These are phyloP conservation scores for Drosophila suboccidentalis DNA, from an alignment of 2,888 invertebrate species.

Conservation along the genomic window DNA sequence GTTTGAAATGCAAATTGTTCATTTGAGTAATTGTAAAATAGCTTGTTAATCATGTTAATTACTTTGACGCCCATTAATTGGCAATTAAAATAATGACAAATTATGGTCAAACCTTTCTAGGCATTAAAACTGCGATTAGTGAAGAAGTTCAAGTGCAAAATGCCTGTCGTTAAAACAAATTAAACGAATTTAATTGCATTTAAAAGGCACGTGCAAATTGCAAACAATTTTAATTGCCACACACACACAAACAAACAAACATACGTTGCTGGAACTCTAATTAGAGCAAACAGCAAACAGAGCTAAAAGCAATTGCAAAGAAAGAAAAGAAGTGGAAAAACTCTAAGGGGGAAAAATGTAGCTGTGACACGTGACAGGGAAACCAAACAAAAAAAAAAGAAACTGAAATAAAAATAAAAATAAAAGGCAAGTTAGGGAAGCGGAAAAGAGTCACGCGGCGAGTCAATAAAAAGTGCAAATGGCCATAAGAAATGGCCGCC, in stretches of 20 bases:
- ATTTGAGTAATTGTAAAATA: not conserved
- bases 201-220: slow-evolving; percentile 75
- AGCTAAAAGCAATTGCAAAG: slow-evolving; percentile 15
- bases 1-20: not conserved
- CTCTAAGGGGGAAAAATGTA: slow-evolving; percentile 10
- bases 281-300: slow-evolving; percentile 54
- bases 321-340: slow-evolving; percentile 2
- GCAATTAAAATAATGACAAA: slow-evolving; percentile 16
- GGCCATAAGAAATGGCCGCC: slow-evolving; percentile 76
- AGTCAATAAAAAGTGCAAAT: slow-evolving; percentile 78
- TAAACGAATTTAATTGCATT: slow-evolving; percentile 78
- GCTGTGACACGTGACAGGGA: slow-evolving; percentile 23
- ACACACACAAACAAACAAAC: slow-evolving; percentile 25
- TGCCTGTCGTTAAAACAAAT: slow-evolving; percentile 77
- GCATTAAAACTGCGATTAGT: slow-evolving; percentile 40
- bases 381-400: not conserved
- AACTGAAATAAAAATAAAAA: not conserved
- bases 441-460: slow-evolving; percentile 55
- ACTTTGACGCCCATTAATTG: slow-evolving; percentile 8
- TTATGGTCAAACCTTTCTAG: slow-evolving; percentile 5
- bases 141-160: slow-evolving; percentile 62
- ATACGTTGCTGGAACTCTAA: slow-evolving; percentile 42
- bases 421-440: slow-evolving; percentile 8
- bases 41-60: not conserved
- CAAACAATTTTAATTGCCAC: slow-evolving; percentile 70